Evolutionary conservation across 2,113 vertebrate species (phyloP).

Genomic region (Pelusios castaneus): DNA sequence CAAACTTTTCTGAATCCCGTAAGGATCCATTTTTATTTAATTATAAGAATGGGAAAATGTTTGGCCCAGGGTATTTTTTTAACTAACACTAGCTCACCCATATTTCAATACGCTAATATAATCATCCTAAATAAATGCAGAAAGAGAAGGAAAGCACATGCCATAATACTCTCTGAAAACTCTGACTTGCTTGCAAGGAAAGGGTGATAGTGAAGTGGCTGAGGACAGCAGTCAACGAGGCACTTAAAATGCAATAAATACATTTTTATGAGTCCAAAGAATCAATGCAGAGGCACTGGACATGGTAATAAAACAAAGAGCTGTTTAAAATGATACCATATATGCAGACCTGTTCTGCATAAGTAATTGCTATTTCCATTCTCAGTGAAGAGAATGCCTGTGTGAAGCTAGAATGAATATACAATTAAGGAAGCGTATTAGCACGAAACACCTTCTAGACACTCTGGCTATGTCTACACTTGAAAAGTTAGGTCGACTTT

Average conservation of each 20-base stretch:
- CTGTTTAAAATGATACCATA: background rate
- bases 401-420: conserved; percentile 5
- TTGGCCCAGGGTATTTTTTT: background rate
- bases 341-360: background rate
- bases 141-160: background rate
- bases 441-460: conserved; percentile 3
- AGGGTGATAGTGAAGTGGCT: conserved; percentile 33
- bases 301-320: conserved; percentile 26
- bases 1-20: background rate
- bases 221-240: conserved; percentile 17
- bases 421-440: conserved; percentile 4
- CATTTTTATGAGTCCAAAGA: background rate
- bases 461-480: too few relatives aligned
- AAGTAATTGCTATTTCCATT: background rate
- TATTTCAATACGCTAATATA: background rate
- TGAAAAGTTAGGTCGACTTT: too few relatives aligned
- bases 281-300: conserved; percentile 13
- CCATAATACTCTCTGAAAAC: background rate
- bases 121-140: background rate
- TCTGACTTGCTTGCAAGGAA: conserved; percentile 14
- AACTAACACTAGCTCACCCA: background rate
- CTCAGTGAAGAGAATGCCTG: background rate
- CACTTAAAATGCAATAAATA: conserved; percentile 37
- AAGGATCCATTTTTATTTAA: background rate
- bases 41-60: background rate